A percentile compares a stretch with the other conserved stretches of the same genome.
Conservation (phyloP, 1,140 invertebrate genomes). For the Babylonia areolata region DNA sequence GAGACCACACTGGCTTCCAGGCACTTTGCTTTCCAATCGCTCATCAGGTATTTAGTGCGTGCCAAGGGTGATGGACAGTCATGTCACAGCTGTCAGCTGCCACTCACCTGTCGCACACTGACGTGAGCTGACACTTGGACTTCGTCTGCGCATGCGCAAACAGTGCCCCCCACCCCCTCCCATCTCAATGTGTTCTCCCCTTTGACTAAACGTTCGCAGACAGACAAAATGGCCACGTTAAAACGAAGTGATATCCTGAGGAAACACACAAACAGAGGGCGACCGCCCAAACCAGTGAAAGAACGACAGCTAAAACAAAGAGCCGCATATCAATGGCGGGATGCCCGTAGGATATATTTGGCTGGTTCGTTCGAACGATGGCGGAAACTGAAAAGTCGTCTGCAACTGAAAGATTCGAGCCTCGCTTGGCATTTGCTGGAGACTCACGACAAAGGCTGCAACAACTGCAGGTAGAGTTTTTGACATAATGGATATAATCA, state of each 20-base stretch:
- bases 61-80: conserved; percentile 7
- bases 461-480: conserved; percentile 43
- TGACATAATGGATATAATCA: background rate
- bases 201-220: conserved; percentile 26
- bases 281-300: conserved; percentile 45
- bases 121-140: conserved; percentile 26
- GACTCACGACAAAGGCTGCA: conserved; percentile 54
- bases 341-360: conserved; percentile 50
- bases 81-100: conserved; percentile 35
- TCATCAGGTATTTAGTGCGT: background rate
- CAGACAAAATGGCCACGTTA: conserved; percentile 52
- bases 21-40: background rate
- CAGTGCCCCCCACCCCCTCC: background rate
- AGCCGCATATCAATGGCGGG: conserved; percentile 50
- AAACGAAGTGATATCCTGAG: conserved; percentile 46
- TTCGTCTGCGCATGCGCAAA: conserved; percentile 30
- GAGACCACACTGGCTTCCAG: no score
- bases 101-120: conserved; percentile 31
- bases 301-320: conserved; percentile 50
- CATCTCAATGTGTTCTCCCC: background rate
- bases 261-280: conserved; percentile 41
- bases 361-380: conserved; percentile 52
- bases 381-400: conserved; percentile 45
- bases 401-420: conserved; percentile 54
- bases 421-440: conserved; percentile 60